Evolutionary conservation across 1,140 invertebrate species (phyloP).

Genomic region (Solenopsis invicta): DNA sequence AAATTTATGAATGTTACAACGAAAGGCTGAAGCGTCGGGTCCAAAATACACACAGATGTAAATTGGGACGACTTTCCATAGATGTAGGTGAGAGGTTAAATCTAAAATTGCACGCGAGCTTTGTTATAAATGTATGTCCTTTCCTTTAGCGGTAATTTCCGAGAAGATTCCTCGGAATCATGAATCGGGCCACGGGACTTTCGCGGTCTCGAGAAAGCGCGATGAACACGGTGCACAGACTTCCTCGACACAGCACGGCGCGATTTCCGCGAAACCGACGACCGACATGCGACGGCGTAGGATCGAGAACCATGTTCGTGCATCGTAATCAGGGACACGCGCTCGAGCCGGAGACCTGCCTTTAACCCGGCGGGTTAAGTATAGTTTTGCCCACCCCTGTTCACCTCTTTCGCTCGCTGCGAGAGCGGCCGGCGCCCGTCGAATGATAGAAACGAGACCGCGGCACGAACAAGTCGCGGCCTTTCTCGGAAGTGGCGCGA

Average conservation of each 20-base stretch:
- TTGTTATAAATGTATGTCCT: too few species aligned
- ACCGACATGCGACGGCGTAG: constrained; percentile 43
- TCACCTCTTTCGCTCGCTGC: constrained; percentile 12
- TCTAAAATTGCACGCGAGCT: background rate
- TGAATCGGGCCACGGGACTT: constrained; percentile 50
- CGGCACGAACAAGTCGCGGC: constrained; percentile 30
- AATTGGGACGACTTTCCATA: too few species aligned
- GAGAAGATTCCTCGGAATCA: constrained; percentile 52
- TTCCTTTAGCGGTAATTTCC: constrained; percentile 4
- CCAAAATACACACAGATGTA: too few species aligned
- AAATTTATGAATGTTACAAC: too few species aligned
- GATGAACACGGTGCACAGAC: constrained; percentile 20
- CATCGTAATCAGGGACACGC: constrained; percentile 76
- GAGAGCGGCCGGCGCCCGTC: background rate
- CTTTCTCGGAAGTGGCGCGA: constrained; percentile 58
- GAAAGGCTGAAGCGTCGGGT: too few species aligned
- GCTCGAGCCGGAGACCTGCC: constrained; percentile 57
- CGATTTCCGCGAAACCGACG: constrained; percentile 63
- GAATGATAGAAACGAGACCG: constrained; percentile 37
- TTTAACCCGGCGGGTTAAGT: constrained; percentile 74
- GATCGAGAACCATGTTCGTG: constrained; percentile 53
- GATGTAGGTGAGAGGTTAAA: too few species aligned
- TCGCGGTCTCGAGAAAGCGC: constrained; percentile 69
- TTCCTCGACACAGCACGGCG: constrained; percentile 53
- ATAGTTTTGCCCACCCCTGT: constrained; percentile 59